Conservation (phyloP, 2,113 vertebrate species). For the Rhizomys pruinosus region DNA sequence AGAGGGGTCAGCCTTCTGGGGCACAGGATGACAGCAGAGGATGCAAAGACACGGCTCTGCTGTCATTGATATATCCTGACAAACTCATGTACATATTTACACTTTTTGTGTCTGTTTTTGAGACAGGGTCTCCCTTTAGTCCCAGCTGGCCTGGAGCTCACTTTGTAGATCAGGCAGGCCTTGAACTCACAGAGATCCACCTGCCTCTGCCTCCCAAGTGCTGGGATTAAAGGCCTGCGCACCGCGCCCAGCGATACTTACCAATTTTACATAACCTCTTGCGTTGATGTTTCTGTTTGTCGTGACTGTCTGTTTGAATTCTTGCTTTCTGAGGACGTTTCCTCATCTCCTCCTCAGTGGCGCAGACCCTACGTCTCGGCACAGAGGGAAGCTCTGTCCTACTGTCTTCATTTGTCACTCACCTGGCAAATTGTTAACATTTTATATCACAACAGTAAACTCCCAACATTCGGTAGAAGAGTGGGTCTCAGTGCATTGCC, state of each 20-base stretch:
- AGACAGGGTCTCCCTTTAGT: no score
- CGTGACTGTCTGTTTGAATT: slow-evolving; percentile 11
- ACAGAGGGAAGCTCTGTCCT: neutral
- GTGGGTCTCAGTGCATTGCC: neutral
- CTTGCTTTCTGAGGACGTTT: neutral
- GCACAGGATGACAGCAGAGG: neutral
- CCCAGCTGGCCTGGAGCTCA: no score
- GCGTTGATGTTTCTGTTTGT: neutral
- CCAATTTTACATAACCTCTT: neutral
- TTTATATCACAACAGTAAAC: neutral
- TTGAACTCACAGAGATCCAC: no score
- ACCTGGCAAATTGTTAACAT: neutral
- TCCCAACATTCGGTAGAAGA: neutral
- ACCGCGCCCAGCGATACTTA: no score
- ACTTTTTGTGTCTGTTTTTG: no score
- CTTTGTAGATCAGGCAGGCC: no score
- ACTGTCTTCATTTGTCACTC: neutral
- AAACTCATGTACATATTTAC: no score
- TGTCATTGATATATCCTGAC: neutral
- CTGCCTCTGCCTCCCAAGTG: no score
- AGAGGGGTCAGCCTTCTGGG: neutral
- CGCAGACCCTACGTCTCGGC: neutral
- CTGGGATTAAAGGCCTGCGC: no score
- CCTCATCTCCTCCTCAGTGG: neutral
- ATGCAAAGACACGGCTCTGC: neutral